Percentiles rank a stretch among this genome's conserved stretches.
Conservation (phyloP, 2,797 vertebrate genomes). For the Neosilurus hyrtlii region DNA sequence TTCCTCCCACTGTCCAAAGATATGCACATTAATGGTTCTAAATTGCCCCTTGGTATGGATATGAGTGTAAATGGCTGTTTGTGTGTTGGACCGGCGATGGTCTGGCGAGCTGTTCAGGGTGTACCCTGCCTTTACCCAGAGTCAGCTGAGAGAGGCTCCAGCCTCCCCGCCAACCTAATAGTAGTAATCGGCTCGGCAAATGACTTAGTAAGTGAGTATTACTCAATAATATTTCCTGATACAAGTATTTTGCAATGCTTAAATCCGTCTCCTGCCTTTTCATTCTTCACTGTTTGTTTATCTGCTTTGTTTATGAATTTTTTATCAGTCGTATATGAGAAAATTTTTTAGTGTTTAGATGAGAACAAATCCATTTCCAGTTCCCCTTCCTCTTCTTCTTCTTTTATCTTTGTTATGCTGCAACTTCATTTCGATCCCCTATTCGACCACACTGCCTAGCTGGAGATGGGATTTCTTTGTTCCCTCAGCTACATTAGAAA, state of each 20-base stretch:
- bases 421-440: conserved; percentile 50
- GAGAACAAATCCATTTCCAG: conserved; percentile 32
- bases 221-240: too few species aligned
- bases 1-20: too few species aligned
- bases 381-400: conserved; percentile 21
- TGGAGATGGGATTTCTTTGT: conserved; percentile 51
- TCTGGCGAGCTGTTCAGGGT: too few species aligned
- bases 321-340: conserved; percentile 55
- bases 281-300: conserved; percentile 50
- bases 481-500: conserved; percentile 23
- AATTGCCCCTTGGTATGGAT: too few species aligned
- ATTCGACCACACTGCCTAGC: background rate
- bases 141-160: too few species aligned
- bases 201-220: too few species aligned
- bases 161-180: too few species aligned
- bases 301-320: conserved; percentile 41
- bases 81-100: too few species aligned
- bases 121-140: too few species aligned
- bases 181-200: too few species aligned
- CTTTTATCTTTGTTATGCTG: conserved; percentile 35
- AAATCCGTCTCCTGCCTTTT: background rate
- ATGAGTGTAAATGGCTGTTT: too few species aligned
- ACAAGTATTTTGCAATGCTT: background rate
- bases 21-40: too few species aligned
- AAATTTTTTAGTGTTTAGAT: conserved; percentile 47